Percentiles rank a stretch among this genome's conserved stretches.
Conservation (phyloP, 2,113 vertebrate species). For the Desmodus rotundus region DNA sequence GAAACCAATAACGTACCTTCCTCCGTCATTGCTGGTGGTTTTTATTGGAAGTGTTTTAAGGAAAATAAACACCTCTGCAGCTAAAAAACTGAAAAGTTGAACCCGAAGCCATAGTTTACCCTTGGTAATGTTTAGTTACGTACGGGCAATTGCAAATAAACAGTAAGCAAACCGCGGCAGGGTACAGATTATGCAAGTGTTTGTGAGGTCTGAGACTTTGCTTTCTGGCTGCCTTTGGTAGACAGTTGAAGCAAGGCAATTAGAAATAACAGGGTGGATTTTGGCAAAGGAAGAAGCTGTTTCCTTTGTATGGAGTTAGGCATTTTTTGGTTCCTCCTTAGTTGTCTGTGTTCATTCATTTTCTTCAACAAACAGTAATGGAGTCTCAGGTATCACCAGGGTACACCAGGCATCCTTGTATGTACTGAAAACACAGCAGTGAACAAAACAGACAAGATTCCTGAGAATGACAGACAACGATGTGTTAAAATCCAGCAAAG, state of each 20-base stretch:
- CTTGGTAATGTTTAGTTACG: conserved; percentile 11
- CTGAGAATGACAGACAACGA: not conserved
- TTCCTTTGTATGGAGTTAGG: not conserved
- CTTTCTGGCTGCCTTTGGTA: conserved; percentile 24
- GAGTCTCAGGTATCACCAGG: not conserved
- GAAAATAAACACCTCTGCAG: conserved; percentile 39
- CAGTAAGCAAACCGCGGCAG: conserved; percentile 37
- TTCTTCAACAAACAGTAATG: not conserved
- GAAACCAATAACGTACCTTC: not conserved
- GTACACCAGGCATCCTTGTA: not conserved
- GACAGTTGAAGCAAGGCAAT: conserved; percentile 22
- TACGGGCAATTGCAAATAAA: conserved; percentile 41
- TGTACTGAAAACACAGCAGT: not conserved
- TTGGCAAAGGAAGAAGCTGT: not conserved
- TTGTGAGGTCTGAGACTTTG: not conserved
- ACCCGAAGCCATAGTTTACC: conserved; percentile 40
- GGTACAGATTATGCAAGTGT: not conserved
- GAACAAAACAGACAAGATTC: not conserved
- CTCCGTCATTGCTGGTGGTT: not conserved
- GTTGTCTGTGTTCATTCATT: not conserved
- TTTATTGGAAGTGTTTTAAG: conserved; percentile 25
- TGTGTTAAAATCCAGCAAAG: not conserved
- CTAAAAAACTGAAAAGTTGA: not conserved
- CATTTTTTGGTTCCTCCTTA: not conserved
- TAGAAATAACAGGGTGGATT: conserved; percentile 13